Base-by-base conservation (phyloP, 2,113 vertebrate species). In the Dipodomys ordii region DNA sequence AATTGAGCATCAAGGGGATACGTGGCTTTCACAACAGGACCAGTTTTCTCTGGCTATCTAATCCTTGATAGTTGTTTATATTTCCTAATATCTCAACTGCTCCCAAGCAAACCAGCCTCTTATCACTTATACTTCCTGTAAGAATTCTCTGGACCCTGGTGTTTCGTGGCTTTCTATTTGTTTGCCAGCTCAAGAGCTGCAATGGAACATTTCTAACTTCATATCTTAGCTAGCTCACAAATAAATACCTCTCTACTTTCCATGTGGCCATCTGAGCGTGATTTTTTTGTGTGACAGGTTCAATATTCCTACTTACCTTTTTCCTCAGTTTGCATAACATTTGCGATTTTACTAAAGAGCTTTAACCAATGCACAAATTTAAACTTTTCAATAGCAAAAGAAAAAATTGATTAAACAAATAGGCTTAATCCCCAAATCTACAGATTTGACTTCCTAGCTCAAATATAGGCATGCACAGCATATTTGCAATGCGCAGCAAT, bases 351-450 rank as follows among this genome's bases (percentile, higher is more conserved):
- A 90, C 91, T 95, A 39, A 96, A 93, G 20, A 30, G n/a, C 93
- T 85, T 84, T 91, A 89, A 81, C 67, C 13, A n/a, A 94, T 78
- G 25, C 44, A 49, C 94, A 96, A 95, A 93, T 92, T 62, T 91
- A 64, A 97, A 49, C 27, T 96, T 83, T 91, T 64, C 69, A 95
- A 91, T 3, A n/a, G 57, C 79, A 79, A 90, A 77, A 0, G 80
- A 30, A 82, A 83, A 93, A 67, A 90, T 95, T 88, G 89, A 76
- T 71, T 92, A 87, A 71, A 46, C 74, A 4, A 11, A 80, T 57
- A 80, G 65, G 79, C 32, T 86, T 69, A 88, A 82, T 20, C 18
- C 83, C 25, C 77, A 32, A 28, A 35, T 65, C 83, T 93, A 13
- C 28, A 82, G 76, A 11, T 72, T 83, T 6, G 5, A 82, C 49